Conservation (phyloP, 2,113 vertebrate genomes). For the Protobothrops mucrosquamatus region DNA sequence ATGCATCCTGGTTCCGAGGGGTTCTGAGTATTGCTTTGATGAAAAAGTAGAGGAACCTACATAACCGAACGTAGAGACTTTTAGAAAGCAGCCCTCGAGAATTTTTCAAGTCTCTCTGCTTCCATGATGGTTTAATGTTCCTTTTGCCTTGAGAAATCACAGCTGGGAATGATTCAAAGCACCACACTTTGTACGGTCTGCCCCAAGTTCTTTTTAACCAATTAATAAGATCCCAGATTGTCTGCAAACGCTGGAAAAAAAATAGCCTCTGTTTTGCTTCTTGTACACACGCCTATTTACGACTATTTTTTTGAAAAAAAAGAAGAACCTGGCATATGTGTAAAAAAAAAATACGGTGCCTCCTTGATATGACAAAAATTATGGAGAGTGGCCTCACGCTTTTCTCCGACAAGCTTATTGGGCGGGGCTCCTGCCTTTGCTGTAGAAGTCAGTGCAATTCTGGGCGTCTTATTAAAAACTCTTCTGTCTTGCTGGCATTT, state of each 20-base stretch:
- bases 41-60: not conserved
- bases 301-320: conserved; percentile 50
- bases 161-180: conserved; percentile 46
- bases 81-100: not conserved
- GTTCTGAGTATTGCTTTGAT: not conserved
- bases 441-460: conserved; percentile 28
- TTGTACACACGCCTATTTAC: conserved; percentile 63
- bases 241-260: conserved; percentile 60
- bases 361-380: conserved; percentile 36
- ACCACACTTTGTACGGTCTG: conserved; percentile 68
- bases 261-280: conserved; percentile 60
- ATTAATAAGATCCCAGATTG: conserved; percentile 76
- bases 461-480: conserved; percentile 74
- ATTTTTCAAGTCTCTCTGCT: not conserved
- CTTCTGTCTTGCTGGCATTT: conserved; percentile 69
- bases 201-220: conserved; percentile 56
- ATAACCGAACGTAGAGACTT: not conserved
- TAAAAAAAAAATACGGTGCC: conserved; percentile 64
- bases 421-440: too few species aligned
- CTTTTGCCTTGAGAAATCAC: not conserved
- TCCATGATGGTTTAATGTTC: conserved; percentile 9
- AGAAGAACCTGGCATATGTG: conserved; percentile 57
- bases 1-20: not conserved
- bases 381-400: not conserved
- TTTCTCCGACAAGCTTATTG: too few species aligned